A percentile compares a stretch with the other conserved stretches of the same genome.
Evolutionary conservation across 2,888 invertebrate species (phyloP).

Genomic region (Platerodrilus igneus): DNA sequence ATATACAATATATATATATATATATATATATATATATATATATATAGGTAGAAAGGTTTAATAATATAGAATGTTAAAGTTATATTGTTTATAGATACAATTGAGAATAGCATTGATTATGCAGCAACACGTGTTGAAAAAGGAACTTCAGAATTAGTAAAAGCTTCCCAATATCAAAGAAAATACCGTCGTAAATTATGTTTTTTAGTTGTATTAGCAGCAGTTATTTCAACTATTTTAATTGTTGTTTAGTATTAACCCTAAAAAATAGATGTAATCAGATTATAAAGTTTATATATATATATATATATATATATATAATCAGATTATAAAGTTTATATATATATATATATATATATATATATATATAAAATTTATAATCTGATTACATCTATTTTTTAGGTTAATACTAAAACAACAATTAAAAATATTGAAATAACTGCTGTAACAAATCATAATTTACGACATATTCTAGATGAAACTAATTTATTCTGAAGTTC

Average conservation of each 20-base stretch:
- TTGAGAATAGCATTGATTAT: conserved; percentile 76
- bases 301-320: too few species aligned
- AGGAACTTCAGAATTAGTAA: conserved; percentile 74
- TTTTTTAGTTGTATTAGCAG: conserved; percentile 62
- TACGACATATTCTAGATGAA: conserved; percentile 74
- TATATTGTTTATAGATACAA: conserved; percentile 74
- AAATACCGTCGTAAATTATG: conserved; percentile 70
- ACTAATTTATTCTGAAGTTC: conserved; percentile 70
- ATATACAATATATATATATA: too few species aligned
- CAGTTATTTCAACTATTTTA: conserved; percentile 63
- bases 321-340: too few species aligned
- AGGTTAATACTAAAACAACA: conserved; percentile 52
- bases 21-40: too few species aligned
- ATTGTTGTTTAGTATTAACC: conserved; percentile 55
- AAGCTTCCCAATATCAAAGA: conserved; percentile 76
- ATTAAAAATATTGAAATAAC: conserved; percentile 64
- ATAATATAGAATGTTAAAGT: too few species aligned
- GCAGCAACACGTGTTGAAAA: conserved; percentile 70
- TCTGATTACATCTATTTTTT: too few species aligned
- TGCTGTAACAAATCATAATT: conserved; percentile 66
- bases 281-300: too few species aligned
- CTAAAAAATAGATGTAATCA: too few species aligned
- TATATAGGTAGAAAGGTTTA: too few species aligned
- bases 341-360: too few species aligned
- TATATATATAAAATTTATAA: too few species aligned